phyloP scores from a whole-genome alignment of 2,888 invertebrate species.

The Cosmopolites sordidus region DNA sequence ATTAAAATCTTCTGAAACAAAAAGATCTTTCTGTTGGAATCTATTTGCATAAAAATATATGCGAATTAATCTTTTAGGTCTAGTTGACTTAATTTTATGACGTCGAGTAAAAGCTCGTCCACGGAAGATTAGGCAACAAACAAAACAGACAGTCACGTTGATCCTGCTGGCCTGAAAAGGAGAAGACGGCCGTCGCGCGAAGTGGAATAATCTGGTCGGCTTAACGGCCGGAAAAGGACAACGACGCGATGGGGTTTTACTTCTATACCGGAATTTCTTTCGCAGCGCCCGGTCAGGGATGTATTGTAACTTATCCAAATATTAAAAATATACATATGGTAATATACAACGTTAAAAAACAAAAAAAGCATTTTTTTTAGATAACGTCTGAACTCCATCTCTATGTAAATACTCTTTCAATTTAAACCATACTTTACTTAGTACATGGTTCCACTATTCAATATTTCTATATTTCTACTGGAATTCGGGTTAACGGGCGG shows the following conservation, averaged over 20 bases:
- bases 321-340: too few species aligned
- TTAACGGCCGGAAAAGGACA: constrained; percentile 38
- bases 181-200: constrained; percentile 28
- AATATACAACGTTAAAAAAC: too few species aligned
- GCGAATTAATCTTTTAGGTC: constrained; percentile 8
- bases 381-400: too few species aligned
- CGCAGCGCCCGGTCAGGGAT: constrained; percentile 3
- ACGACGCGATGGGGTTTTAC: constrained; percentile 30
- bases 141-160: constrained; percentile 23
- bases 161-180: constrained; percentile 15
- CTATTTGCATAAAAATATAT: constrained; percentile 22
- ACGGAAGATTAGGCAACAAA: constrained; percentile 24
- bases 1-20: too few species aligned
- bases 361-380: too few species aligned
- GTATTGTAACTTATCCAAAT: too few species aligned
- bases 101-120: constrained; percentile 17
- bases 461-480: too few species aligned
- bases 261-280: constrained; percentile 19
- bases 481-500: too few species aligned
- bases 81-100: constrained; percentile 22
- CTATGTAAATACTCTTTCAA: too few species aligned
- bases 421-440: too few species aligned
- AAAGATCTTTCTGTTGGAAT: too few species aligned
- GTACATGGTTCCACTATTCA: too few species aligned
- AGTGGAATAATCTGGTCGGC: constrained; percentile 38